Conservation (phyloP, 2,113 vertebrate genomes). For the Ginglymostoma cirratum region DNA sequence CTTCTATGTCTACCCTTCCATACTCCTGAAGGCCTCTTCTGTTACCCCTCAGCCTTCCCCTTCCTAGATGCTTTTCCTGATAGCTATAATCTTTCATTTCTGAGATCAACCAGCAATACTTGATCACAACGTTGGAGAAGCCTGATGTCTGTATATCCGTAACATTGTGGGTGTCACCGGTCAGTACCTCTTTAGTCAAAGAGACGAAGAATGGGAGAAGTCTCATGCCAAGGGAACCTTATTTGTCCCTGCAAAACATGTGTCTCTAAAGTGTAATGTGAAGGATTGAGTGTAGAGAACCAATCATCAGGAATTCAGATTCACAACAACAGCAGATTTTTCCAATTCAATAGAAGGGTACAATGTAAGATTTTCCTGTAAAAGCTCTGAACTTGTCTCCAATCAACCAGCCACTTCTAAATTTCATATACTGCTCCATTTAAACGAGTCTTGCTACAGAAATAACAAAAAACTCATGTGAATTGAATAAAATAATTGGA, state of each 20-base stretch:
- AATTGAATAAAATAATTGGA: not conserved
- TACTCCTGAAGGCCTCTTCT: too few relatives aligned
- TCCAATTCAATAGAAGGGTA: constrained; percentile 85
- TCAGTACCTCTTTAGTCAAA: not conserved
- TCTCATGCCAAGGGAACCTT: not conserved
- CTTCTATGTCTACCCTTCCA: too few relatives aligned
- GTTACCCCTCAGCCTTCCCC: too few relatives aligned
- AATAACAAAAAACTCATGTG: not conserved
- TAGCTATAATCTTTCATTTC: not conserved
- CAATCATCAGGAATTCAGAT: constrained; percentile 92
- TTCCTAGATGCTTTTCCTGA: too few relatives aligned
- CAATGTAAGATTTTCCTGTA: constrained; percentile 64
- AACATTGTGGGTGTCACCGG: not conserved
- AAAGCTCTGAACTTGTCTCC: not conserved
- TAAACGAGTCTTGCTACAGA: not conserved
- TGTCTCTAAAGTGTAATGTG: constrained; percentile 87
- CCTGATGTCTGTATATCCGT: not conserved
- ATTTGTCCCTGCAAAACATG: constrained; percentile 40
- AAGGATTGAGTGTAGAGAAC: constrained; percentile 90
- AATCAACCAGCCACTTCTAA: not conserved
- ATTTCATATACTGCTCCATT: not conserved
- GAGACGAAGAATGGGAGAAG: not conserved
- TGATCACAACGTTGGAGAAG: not conserved
- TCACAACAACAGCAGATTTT: constrained; percentile 93
- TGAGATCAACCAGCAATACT: not conserved